Base-by-base conservation (phyloP, 2,797 vertebrate species). In the Etheostoma nigrum region DNA sequence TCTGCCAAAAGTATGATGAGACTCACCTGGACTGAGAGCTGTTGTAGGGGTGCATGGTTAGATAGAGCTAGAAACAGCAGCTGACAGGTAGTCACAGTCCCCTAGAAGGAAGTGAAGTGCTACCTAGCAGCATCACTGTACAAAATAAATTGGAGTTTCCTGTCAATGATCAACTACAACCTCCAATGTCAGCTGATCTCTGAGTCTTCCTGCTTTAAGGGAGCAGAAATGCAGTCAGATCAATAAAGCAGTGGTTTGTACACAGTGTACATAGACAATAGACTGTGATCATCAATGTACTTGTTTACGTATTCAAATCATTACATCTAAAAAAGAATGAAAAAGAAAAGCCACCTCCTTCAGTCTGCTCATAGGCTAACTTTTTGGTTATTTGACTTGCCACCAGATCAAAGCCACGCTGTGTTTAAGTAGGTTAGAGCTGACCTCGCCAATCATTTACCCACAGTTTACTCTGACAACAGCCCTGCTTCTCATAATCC, bases 161-260 rank as follows among this genome's bases (percentile, higher is more conserved):
- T 27, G 93, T 95, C 88, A 95, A 94, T 95, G 71, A 95, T 95
- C 88, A 93, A 91, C 93, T 63, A 66, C 58, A 21, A 21, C 54
- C 57, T 82, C 68, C 83, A 82, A 67, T 77, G 73, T 73, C 62
- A 72, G 76, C 76, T 42, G 61, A 40, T 74, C 59, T 54, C 53
- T 0, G 53, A 45, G 53, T 67, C 76, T 54, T 71, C 53, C 68
- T 77, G 30, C 72, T 85, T 82, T 60, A 77, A 82, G 55, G 44
- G 16, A 72, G 58, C 60, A 40, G 62, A 13, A 55, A 47, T 45
- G n/a, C 58, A 23, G 19, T 59, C 59, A 11, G 19, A 58, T 67
- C 33, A 71, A 67, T 54, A 51, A 21, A 52, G 52, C 16, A 40
- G n/a, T 36, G 63, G 18, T 67, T 62, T 57, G 47, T 44, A 19